Conservation (phyloP, 2,888 invertebrate species). For the Ditula angustiorana region DNA sequence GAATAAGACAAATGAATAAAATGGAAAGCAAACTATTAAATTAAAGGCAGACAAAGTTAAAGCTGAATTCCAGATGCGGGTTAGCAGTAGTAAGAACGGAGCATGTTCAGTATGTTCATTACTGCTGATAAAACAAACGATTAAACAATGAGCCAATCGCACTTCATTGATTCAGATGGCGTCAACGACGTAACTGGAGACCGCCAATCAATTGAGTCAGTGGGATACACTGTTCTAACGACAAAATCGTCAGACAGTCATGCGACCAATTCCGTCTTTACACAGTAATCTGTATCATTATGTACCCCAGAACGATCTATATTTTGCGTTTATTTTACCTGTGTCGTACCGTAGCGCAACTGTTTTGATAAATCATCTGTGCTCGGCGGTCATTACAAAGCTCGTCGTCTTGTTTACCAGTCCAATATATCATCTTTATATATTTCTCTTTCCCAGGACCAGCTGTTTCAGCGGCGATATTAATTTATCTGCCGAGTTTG, state of each 20-base stretch:
- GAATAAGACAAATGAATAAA: background rate
- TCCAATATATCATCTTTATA: constrained; percentile 38
- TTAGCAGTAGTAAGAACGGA: constrained; percentile 43
- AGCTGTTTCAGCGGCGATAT: constrained; percentile 50
- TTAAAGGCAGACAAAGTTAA: constrained; percentile 16
- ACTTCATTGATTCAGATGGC: constrained; percentile 81
- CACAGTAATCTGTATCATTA: constrained; percentile 37
- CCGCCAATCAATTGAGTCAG: constrained; percentile 64
- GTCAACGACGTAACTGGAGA: constrained; percentile 72
- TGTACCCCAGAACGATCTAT: constrained; percentile 13
- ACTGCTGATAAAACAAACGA: constrained; percentile 81
- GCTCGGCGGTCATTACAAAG: constrained; percentile 25
- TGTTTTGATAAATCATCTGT: constrained; percentile 26
- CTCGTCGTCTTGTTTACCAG: constrained; percentile 21
- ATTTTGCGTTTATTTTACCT: background rate
- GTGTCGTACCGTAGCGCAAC: constrained; percentile 4
- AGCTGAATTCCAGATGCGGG: constrained; percentile 39
- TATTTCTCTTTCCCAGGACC: constrained; percentile 42
- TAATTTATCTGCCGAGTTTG: constrained; percentile 50
- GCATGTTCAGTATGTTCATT: constrained; percentile 58
- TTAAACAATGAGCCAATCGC: constrained; percentile 80
- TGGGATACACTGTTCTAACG: constrained; percentile 43
- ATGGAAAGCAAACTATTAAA: background rate
- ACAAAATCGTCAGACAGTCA: constrained; percentile 46
- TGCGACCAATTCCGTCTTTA: constrained; percentile 45